Percentiles rank a stretch among this genome's conserved stretches.
phyloP scores from a whole-genome alignment of 2,797 vertebrate genomes.

The Mallotus villosus region DNA sequence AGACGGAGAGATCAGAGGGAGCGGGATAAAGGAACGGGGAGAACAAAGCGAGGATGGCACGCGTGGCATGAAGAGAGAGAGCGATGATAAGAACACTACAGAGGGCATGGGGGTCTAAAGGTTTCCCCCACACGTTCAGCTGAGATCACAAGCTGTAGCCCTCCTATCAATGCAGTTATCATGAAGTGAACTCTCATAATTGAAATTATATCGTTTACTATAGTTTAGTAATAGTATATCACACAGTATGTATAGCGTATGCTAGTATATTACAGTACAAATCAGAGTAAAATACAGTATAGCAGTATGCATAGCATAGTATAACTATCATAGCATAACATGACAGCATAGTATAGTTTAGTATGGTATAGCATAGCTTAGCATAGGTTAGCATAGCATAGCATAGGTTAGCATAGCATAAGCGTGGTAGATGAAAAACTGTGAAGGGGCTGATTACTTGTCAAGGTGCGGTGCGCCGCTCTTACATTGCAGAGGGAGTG shows the following conservation, averaged over 20 bases:
- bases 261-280: no score
- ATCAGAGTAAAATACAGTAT: no score
- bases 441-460: constrained; percentile 51
- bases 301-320: no score
- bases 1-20: constrained; percentile 23
- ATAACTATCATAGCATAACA: no score
- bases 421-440: constrained; percentile 1
- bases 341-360: no score
- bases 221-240: neutral
- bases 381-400: no score
- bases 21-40: constrained; percentile 24
- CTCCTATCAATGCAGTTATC: neutral
- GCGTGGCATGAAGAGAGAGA: constrained; percentile 11
- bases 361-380: no score
- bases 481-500: constrained; percentile 99
- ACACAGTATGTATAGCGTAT: no score
- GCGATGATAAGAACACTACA: neutral
- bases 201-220: no score
- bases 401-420: no score
- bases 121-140: neutral
- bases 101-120: neutral
- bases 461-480: constrained; percentile 53
- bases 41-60: constrained; percentile 25
- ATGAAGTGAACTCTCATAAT: neutral
- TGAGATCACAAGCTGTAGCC: neutral